Percentiles rank a stretch among this genome's conserved stretches.
Conservation (phyloP, 1,140 invertebrate genomes). For the Pantala flavescens region DNA sequence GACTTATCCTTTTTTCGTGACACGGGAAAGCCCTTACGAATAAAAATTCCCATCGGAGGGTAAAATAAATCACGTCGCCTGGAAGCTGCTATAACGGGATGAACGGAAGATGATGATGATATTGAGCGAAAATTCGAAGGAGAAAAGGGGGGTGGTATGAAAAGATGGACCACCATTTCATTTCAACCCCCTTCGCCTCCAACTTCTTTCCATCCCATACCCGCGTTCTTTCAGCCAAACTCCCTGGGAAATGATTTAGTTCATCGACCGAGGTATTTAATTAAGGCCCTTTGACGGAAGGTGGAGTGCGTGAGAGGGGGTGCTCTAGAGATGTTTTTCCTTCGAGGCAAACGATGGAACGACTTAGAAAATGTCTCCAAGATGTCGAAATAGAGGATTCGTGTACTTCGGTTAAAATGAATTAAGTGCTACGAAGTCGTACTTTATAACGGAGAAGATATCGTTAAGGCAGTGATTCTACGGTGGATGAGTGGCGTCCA, state of each 20-base stretch:
- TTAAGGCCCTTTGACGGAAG: slow-evolving; percentile 4
- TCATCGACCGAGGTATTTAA: slow-evolving; percentile 9
- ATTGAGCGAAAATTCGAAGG: not conserved
- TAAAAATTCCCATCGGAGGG: slow-evolving; percentile 7
- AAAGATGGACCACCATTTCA: not conserved
- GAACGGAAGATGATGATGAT: not conserved
- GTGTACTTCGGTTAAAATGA: too few species aligned
- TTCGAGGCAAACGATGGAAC: too few species aligned
- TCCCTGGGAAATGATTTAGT: slow-evolving; percentile 1
- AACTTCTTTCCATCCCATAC: not conserved
- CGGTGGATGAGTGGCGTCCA: too few species aligned
- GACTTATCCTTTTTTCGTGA: not conserved
- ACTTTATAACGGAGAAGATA: too few species aligned
- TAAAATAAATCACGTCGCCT: not conserved
- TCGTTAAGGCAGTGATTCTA: too few species aligned
- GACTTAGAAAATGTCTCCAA: too few species aligned
- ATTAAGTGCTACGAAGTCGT: too few species aligned
- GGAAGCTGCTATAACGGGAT: not conserved
- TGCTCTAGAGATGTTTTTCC: not conserved
- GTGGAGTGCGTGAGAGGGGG: not conserved
- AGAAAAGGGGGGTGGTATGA: not conserved
- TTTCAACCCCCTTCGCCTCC: not conserved
- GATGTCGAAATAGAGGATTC: too few species aligned
- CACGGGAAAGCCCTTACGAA: not conserved
- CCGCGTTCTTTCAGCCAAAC: slow-evolving; percentile 7